phyloP scores from a whole-genome alignment of 2,797 vertebrate species.

The Triplophysa bombifrons region DNA sequence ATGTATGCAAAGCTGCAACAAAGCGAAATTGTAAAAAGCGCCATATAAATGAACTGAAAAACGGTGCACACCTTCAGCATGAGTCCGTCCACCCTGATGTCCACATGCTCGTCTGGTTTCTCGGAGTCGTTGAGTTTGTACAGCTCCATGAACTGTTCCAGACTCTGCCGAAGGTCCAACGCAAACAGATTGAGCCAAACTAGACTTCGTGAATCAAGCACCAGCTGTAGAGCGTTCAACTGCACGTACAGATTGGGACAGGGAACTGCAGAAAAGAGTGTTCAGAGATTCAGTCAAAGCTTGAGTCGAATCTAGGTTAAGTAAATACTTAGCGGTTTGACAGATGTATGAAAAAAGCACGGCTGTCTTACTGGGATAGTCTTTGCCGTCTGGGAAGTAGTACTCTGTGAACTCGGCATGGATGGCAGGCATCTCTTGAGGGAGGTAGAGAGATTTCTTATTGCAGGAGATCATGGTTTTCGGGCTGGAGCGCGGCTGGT shows the following conservation, averaged over 20 bases:
- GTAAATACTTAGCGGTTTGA: slow-evolving; percentile 24
- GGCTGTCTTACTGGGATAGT: slow-evolving; percentile 89
- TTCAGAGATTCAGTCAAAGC: not conserved
- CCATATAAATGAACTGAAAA: too few species aligned
- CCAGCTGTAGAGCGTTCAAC: slow-evolving; percentile 95
- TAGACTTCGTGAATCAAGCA: slow-evolving; percentile 93
- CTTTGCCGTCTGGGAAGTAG: slow-evolving; percentile 97
- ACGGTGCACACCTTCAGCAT: slow-evolving; percentile 89
- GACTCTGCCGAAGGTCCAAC: slow-evolving; percentile 93
- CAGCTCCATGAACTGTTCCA: slow-evolving; percentile 96
- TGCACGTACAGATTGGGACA: slow-evolving; percentile 94
- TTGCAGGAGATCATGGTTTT: slow-evolving; percentile 98
- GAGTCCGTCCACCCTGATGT: slow-evolving; percentile 92
- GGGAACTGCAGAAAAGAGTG: slow-evolving; percentile 79
- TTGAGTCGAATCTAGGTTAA: not conserved
- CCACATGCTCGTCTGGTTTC: slow-evolving; percentile 96
- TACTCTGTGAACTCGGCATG: slow-evolving; percentile 98
- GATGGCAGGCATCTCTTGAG: slow-evolving; percentile 96
- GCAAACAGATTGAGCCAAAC: slow-evolving; percentile 96
- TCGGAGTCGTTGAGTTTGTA: slow-evolving; percentile 94
- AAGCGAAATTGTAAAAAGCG: too few species aligned
- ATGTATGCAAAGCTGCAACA: too few species aligned
- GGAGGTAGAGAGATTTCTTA: slow-evolving; percentile 97
- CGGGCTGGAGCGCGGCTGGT: slow-evolving; percentile 92
- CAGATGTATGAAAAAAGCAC: not conserved